Conservation (phyloP, 2,797 vertebrate species). For the Danio tinwini region DNA sequence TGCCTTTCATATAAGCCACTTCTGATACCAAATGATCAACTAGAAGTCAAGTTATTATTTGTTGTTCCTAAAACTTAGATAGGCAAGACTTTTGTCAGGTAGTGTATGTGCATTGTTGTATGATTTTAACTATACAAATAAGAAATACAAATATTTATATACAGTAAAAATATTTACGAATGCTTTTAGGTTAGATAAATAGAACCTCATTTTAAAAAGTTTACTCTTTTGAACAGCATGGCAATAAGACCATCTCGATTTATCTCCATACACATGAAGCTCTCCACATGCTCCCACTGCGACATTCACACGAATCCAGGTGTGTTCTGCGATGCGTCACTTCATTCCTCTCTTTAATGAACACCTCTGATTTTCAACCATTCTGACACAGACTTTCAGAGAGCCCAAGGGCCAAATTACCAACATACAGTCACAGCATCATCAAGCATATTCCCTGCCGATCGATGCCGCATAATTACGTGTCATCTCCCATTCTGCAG, state of each 20-base stretch:
- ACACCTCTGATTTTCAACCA: not conserved
- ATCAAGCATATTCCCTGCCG: conserved; percentile 24
- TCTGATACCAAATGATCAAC: too few relatives aligned
- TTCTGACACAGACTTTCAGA: conserved; percentile 38
- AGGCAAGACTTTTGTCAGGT: too few relatives aligned
- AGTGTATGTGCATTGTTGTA: too few relatives aligned
- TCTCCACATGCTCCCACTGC: not conserved
- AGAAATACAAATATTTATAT: too few relatives aligned
- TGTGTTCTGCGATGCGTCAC: conserved; percentile 1
- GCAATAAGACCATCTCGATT: not conserved
- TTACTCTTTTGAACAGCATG: not conserved
- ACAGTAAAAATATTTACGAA: too few relatives aligned
- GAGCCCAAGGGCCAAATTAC: conserved; percentile 18
- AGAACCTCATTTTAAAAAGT: not conserved
- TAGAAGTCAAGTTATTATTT: too few relatives aligned
- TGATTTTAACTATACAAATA: too few relatives aligned
- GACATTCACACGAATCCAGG: conserved; percentile 12
- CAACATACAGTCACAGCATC: conserved; percentile 37
- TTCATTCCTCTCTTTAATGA: conserved; percentile 21
- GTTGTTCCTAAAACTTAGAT: too few relatives aligned
- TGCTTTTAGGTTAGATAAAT: not conserved
- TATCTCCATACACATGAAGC: not conserved
- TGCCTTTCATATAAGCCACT: too few relatives aligned
- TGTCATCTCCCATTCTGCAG: conserved; percentile 32
- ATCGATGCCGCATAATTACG: conserved; percentile 53